Base-by-base conservation (phyloP, 1,140 invertebrate genomes). In the Pseudomyrmex dendroicus region DNA sequence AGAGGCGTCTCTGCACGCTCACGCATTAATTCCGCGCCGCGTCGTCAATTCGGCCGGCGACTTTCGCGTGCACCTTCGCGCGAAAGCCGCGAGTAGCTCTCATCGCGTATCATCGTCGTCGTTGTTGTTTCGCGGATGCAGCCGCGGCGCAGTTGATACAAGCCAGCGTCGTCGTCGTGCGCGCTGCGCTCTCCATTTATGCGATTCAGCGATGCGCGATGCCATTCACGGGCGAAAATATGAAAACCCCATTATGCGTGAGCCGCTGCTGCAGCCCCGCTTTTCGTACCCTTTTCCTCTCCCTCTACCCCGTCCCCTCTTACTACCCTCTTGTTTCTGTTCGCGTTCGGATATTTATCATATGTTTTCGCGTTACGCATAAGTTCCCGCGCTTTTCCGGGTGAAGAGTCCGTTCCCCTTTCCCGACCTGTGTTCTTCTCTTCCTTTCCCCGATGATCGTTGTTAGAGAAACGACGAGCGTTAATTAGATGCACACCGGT, bases 171-270 rank as follows among this genome's bases (percentile, higher is more conserved):
- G 50, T 15, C 64, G 54, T 57, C 54, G n/a, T 35, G 35, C 20
- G 63, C 59, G 78, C 48, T n/a, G 59, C 52, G 62, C 50, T 80
- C 77, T 73, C 86, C 86, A 91, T 93, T 93, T 91, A 91, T 72
- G 76, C 88, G 90, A 89, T 86, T 90, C 91, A 92, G 86, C 90
- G 89, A 93, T 90, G 92, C 91, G 91, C 90, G 90, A 92, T 89
- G 89, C 90, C 91, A 92, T 93, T 93, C 92, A 92, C 84, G n/a
- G 84, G 84, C 84, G 91, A 90, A 90, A 92, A 91, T 92, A 91
- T 89, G 82, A 92, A 92, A 93, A 93, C 78, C 88, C 89, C 86
- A 92, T 92, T 89, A 92, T 89, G 80, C 83, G 77, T 56, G 77
- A 46, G 85, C 74, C 72, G 73, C 66, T 73, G 73, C 73, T 77